A percentile compares a stretch with the other conserved stretches of the same genome.
Evolutionary conservation across 2,113 vertebrate species (phyloP).

Genomic region (Cyrtonyx montezumae): DNA sequence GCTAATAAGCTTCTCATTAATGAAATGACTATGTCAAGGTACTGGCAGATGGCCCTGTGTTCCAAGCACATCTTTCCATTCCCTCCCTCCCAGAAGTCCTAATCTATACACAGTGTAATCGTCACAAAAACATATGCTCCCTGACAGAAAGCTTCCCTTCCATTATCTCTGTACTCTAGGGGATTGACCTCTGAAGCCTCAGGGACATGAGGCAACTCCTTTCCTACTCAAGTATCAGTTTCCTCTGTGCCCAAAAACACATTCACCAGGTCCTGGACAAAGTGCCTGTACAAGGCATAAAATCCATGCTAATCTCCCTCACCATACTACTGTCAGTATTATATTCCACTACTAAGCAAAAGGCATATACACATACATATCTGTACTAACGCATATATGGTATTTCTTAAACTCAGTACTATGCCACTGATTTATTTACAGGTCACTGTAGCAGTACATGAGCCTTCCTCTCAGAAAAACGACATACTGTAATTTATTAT

Average conservation of each 20-base stretch:
- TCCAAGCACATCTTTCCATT: conserved; percentile 42
- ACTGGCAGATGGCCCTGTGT: conserved; percentile 58
- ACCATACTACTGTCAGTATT: background rate
- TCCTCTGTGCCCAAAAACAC: background rate
- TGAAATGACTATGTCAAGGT: conserved; percentile 49
- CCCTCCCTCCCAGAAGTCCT: conserved; percentile 61
- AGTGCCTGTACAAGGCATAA: background rate
- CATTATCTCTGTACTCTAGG: conserved; percentile 41
- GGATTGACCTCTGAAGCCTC: conserved; percentile 9
- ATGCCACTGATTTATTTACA: background rate
- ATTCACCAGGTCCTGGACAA: background rate
- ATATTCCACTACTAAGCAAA: background rate
- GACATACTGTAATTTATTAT: conserved; percentile 2
- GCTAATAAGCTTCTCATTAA: conserved; percentile 57
- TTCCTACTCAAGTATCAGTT: background rate
- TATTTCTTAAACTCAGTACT: background rate
- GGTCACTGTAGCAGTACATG: background rate
- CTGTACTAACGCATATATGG: background rate
- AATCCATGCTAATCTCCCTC: background rate
- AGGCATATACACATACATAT: background rate
- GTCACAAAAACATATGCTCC: conserved; percentile 63
- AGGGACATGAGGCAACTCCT: background rate
- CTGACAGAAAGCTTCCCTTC: conserved; percentile 60
- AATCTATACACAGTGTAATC: conserved; percentile 61
- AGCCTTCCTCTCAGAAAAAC: background rate